These are phyloP conservation scores for Drosophila anomalata DNA, from an alignment of 2,888 invertebrate species.

Conservation along the genomic window DNA sequence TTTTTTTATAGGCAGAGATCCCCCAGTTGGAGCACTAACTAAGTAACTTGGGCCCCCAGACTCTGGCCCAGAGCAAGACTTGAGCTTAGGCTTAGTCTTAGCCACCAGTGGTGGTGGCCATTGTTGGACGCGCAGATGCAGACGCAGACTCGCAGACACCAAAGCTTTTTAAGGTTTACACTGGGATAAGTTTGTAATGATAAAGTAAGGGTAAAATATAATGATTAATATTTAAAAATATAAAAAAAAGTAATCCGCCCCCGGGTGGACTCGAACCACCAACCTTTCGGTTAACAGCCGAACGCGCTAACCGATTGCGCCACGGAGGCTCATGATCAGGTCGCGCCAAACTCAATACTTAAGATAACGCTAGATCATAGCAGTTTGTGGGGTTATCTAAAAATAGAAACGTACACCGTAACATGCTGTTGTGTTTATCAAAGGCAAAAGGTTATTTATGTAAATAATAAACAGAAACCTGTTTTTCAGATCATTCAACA, in stretches of 20 bases:
- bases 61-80: conserved; percentile 27
- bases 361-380: conserved; percentile 1
- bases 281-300: conserved; percentile 99
- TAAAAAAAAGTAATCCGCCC: conserved; percentile 85
- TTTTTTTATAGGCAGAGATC: conserved; percentile 49
- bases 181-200: conserved; percentile 4
- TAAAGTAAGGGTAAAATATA: not conserved
- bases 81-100: conserved; percentile 15
- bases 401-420: conserved; percentile 5
- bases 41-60: conserved; percentile 59
- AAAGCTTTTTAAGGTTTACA: conserved; percentile 54
- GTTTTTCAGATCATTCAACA: not conserved
- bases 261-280: conserved; percentile 99
- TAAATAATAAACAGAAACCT: not conserved
- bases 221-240: not conserved
- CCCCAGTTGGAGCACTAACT: conserved; percentile 68
- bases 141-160: conserved; percentile 66
- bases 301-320: conserved; percentile 99
- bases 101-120: conserved; percentile 64
- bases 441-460: conserved; percentile 2
- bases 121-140: conserved; percentile 68
- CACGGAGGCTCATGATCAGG: conserved; percentile 86
- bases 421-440: not conserved
- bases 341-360: not conserved
- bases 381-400: not conserved